These are phyloP conservation scores for Masnerella sp. DNA, from an alignment of 2,888 invertebrate species.

Conservation along the genomic window DNA sequence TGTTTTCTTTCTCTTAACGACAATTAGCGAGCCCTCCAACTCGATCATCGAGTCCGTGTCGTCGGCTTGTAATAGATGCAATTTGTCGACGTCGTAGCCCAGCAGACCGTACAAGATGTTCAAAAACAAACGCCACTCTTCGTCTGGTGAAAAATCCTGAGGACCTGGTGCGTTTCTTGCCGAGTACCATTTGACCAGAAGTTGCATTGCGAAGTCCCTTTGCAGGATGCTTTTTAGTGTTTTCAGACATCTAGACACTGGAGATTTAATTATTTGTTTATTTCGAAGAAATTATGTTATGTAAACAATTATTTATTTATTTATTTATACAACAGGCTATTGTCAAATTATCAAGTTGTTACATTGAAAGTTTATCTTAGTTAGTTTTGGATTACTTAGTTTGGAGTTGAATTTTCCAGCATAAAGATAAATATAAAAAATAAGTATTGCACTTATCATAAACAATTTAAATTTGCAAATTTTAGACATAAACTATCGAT, in stretches of 20 bases:
- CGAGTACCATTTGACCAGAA: constrained; percentile 91
- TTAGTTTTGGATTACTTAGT: too few relatives aligned
- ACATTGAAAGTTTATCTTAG: too few relatives aligned
- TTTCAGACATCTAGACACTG: constrained; percentile 85
- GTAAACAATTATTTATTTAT: too few relatives aligned
- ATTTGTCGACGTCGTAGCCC: constrained; percentile 85
- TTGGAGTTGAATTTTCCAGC: too few relatives aligned
- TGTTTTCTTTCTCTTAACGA: constrained; percentile 87
- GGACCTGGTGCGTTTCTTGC: constrained; percentile 92
- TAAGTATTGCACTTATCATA: too few relatives aligned
- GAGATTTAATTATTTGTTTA: constrained; percentile 63
- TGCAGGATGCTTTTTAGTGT: constrained; percentile 87
- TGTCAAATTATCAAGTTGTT: too few relatives aligned
- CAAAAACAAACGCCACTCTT: constrained; percentile 90
- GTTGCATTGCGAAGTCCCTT: constrained; percentile 86
- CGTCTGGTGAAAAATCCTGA: constrained; percentile 84
- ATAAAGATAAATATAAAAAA: too few relatives aligned
- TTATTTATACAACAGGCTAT: too few relatives aligned
- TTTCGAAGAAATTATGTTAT: too few relatives aligned
- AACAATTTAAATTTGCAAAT: too few relatives aligned
- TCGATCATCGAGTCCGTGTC: constrained; percentile 78
- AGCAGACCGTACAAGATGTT: constrained; percentile 81
- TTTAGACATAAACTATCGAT: background rate
- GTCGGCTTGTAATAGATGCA: constrained; percentile 76
- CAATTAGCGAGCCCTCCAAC: constrained; percentile 78